Evolutionary conservation across 2,888 invertebrate species (phyloP).

Genomic region (Parnassius mnemosyne): DNA sequence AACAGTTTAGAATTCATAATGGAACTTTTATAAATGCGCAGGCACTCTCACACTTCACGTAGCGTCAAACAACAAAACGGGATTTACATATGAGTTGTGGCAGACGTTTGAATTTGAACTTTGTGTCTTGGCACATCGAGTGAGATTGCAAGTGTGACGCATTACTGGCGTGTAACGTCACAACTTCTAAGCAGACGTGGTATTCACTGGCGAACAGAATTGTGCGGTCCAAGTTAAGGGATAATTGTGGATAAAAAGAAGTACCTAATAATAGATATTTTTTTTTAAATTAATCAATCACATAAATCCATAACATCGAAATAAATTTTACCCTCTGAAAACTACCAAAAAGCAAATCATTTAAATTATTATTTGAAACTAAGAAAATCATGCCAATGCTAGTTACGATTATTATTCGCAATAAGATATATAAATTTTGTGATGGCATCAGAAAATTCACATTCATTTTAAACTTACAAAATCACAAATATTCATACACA

Average conservation of each 20-base stretch:
- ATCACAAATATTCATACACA: too few species aligned
- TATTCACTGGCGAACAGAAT: conserved; percentile 45
- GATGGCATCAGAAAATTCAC: too few species aligned
- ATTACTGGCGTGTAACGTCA: conserved; percentile 57
- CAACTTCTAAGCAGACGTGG: conserved; percentile 58
- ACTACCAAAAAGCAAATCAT: too few species aligned
- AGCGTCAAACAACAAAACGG: conserved; percentile 28
- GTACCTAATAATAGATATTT: background rate
- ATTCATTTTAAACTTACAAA: too few species aligned
- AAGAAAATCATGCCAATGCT: too few species aligned
- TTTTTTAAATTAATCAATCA: too few species aligned
- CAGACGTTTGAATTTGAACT: conserved; percentile 31
- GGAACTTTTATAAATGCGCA: conserved; percentile 28
- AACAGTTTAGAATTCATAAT: conserved; percentile 27
- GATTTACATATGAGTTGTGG: conserved; percentile 27
- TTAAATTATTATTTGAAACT: too few species aligned
- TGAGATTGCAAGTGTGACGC: conserved; percentile 41
- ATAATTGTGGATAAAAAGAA: conserved; percentile 9
- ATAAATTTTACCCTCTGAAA: too few species aligned
- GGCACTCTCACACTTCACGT: conserved; percentile 28
- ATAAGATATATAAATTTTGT: too few species aligned
- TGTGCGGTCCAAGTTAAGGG: conserved; percentile 42
- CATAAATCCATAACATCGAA: too few species aligned
- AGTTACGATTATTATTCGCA: too few species aligned
- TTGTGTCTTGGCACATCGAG: conserved; percentile 35